Base-by-base conservation (phyloP, 2,113 vertebrate species). In the Zosterops pallidus region DNA sequence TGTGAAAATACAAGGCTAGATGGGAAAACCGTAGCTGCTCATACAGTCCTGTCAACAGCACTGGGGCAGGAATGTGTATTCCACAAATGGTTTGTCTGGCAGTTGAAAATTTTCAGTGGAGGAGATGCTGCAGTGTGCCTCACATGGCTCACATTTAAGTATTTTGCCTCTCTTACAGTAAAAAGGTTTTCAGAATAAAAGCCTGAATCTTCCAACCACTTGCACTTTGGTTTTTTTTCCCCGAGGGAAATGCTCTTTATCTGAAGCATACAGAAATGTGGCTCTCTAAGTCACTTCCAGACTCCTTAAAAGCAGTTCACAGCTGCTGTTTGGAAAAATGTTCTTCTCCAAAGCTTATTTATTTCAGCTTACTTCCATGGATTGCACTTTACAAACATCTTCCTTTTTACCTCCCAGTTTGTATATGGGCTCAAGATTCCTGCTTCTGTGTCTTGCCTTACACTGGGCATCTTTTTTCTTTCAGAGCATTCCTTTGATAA, bases 11-110 rank as follows among this genome's bases (percentile, higher is more conserved):
- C 11, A n/a, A 23, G 16, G 5, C 35, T 90, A 6, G 33, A 19
- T 81, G 55, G 29, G 44, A 59, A 49, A 59, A 37, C 33, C 14
- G 29, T 44, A 33, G 39, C 47, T 92, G 18, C 47, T 63, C 1
- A 3, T 46, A 2, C 2, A 41, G 52, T 42, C 17, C 52, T 14
- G 4, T 35, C 31, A 57, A 3, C 26, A 71, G 57, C 82, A 53
- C 67, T 35, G 52, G 28, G 42, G 52, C 37, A 12, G 1, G 8
- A 83, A 28, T 0, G 0, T 12, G 5, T 52, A 13, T 42, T 70
- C 26, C 47, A 87, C 57, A 72, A 28, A 24, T 9, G 1, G 14
- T 70, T 89, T 83, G 37, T 83, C 37, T 63, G n/a, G 46, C 47
- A 39, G 26, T 7, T 47, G 18, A 52, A 83, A 67, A 55, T 60